A percentile compares a stretch with the other conserved stretches of the same genome.
Evolutionary conservation across 2,888 invertebrate genomes (phyloP).

Genomic region (Dendrolimus houi): DNA sequence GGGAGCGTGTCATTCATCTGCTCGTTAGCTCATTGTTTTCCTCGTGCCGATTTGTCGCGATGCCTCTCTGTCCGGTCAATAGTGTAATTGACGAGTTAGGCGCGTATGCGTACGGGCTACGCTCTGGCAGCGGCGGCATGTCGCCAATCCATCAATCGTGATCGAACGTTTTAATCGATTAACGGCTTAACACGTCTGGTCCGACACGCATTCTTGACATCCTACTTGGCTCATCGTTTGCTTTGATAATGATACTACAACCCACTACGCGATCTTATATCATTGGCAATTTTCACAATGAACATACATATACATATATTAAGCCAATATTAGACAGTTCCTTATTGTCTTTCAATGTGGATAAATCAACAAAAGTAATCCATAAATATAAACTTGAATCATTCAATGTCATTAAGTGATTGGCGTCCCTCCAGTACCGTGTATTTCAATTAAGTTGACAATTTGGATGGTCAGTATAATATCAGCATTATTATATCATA

Average conservation of each 20-base stretch:
- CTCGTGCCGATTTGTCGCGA: slow-evolving; percentile 58
- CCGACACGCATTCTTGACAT: slow-evolving; percentile 40
- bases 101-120: slow-evolving; percentile 44
- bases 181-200: slow-evolving; percentile 39
- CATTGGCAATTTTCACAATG: background rate
- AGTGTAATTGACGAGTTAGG: slow-evolving; percentile 49
- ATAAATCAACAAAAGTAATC: too few species aligned
- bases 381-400: too few species aligned
- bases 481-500: too few species aligned
- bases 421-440: too few species aligned
- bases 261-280: slow-evolving; percentile 4
- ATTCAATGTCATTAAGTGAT: too few species aligned
- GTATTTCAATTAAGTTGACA: too few species aligned
- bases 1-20: slow-evolving; percentile 69
- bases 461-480: too few species aligned
- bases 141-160: slow-evolving; percentile 64
- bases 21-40: slow-evolving; percentile 67
- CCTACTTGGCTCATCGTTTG: slow-evolving; percentile 32
- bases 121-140: slow-evolving; percentile 39
- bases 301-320: background rate
- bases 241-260: slow-evolving; percentile 17
- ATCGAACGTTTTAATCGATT: slow-evolving; percentile 64
- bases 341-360: too few species aligned
- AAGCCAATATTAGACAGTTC: too few species aligned
- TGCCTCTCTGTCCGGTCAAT: slow-evolving; percentile 52